Evolutionary conservation across 1,140 invertebrate species (phyloP), one percentile per base, ranked within the genome.

Genomic region (Parasteatoda tepidariorum): DNA sequence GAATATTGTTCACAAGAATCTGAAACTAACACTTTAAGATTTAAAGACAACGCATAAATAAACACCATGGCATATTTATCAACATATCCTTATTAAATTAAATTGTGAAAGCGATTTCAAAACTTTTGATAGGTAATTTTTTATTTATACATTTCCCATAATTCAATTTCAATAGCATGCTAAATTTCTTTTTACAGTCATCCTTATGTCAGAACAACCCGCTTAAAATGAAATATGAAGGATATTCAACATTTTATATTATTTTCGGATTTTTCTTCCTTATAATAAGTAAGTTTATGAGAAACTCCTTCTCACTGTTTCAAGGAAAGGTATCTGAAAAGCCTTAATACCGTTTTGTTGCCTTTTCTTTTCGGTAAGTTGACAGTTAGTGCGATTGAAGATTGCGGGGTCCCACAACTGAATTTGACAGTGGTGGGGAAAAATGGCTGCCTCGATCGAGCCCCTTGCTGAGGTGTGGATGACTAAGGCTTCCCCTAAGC

Each of bases 381-480:
- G 68, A 57, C 54, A 73, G 68, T 55, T 73, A 73, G 28, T 73
- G 48, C 68, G 54, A 73, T 73, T 73, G 68, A 73, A 73, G 68
- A 73, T 48, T 31, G 48, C 68, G 22, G 68, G 68, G 41, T 24
- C 30, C 22, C 15, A 13, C 68, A 41, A 73, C 68, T 73, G 68
- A 73, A 18, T 73, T 73, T 73, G 68, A 73, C 68, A 57, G 26
- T 73, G 68, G 18, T 57, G 28, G 54, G 48, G 11, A 73, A 57
- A 73, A 73, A 73, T 73, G 68, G 28, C 30, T 18, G 48, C 31
- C 68, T 33, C 31, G 31, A 22, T 34, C 33, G 22, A 41, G n/a
- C 66, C 64, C 34, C 64, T 67, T 71, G 54, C 48, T 55, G 54
- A 6, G 66, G 66, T 24, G 34, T 41, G 34, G 38, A 68, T 41